Base-by-base conservation (phyloP, 2,113 vertebrate genomes). In the Orycteropus afer region DNA sequence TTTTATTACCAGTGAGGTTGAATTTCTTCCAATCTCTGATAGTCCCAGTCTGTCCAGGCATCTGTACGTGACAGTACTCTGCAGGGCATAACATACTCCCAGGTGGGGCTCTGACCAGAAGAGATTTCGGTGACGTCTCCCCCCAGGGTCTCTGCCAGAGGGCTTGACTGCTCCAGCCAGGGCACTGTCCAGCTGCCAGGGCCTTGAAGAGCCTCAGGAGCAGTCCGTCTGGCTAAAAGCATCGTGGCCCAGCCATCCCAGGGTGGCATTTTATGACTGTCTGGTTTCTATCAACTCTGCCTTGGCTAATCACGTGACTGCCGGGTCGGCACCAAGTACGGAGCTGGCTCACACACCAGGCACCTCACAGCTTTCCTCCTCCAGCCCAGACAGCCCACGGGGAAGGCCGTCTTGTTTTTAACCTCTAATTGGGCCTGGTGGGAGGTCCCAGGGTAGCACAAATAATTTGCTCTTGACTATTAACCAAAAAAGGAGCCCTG, bases 301-400 rank as follows among this genome's bases (percentile, higher is more conserved):
- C 49, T 55, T 8, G 0, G 23, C 22, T 18, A 37, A 61, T 34
- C 37, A 0, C 0, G 0, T 2, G 14, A 29, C n/a, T 69, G 18
- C 74, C 11, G 4, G 5, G 13, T 51, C 40, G 7, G 45, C 11
- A 15, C 27, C 9, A 25, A n/a, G 49, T 6, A 9, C 71, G 49
- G 32, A 34, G 63, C 23, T 0, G 23, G 7, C 32, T 45, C 18
- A 2, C 7, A 45, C 2, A 37, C 32, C 22, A 5, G 57, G 5
- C 12, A 3, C 42, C 47, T 27, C 49, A 13, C 34, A 22, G 5
- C 40, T 25, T 67, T 7, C 42, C 80, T 12, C 57, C 18, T 0
- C 49, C 45, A 83, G 82, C 29, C 83, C 59, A 7, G 40, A n/a
- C 17, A 53, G 57, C 67, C 25, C 37, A 7, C 17, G 0, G 32